Evolutionary conservation across 2,797 vertebrate species (phyloP).

Genomic region (Peromyscus attwateri): DNA sequence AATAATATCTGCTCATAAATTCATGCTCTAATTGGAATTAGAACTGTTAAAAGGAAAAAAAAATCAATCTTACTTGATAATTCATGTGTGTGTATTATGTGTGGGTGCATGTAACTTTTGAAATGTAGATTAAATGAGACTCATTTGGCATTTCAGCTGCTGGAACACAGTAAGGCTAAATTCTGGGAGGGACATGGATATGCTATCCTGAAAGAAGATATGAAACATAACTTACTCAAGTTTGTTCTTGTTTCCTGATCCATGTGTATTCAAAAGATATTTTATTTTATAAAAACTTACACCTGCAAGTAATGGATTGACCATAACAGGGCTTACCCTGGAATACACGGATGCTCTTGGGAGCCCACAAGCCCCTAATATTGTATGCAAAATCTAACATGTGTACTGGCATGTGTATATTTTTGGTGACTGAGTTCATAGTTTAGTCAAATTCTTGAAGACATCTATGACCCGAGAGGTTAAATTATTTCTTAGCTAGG

Average conservation of each 20-base stretch:
- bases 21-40: conserved; percentile 39
- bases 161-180: conserved; percentile 58
- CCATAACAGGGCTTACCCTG: conserved; percentile 70
- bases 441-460: conserved; percentile 80
- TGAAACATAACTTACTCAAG: conserved; percentile 74
- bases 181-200: conserved; percentile 71
- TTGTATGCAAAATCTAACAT: conserved; percentile 66
- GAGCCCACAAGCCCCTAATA: conserved; percentile 43
- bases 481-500: conserved; percentile 76
- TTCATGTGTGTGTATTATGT: background rate
- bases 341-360: conserved; percentile 53
- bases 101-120: background rate
- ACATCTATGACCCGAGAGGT: conserved; percentile 73
- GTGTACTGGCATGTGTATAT: conserved; percentile 64
- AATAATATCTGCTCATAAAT: conserved; percentile 43
- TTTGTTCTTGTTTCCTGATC: conserved; percentile 72
- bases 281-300: conserved; percentile 83
- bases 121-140: conserved; percentile 30
- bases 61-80: conserved; percentile 20
- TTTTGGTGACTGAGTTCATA: conserved; percentile 78
- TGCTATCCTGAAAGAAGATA: conserved; percentile 52
- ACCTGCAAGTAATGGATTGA: conserved; percentile 71
- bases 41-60: conserved; percentile 35
- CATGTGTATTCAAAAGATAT: conserved; percentile 79
- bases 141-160: conserved; percentile 51